Evolutionary conservation across 1,140 invertebrate genomes (phyloP), one percentile per base, ranked within the genome.

Genomic region (Aleiodes sp.): DNA sequence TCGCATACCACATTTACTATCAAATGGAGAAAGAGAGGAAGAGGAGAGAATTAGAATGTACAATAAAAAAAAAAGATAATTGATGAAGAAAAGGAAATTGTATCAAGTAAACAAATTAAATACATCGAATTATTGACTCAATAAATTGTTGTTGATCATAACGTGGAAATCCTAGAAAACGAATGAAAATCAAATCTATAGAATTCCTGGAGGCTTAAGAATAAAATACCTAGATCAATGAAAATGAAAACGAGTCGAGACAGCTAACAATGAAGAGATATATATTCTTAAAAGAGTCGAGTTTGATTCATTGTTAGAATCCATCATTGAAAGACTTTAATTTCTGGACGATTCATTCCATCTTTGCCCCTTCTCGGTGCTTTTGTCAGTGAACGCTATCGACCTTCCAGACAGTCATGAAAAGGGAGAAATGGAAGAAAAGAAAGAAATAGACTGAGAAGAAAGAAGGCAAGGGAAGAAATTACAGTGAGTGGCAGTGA

Each of bases 301-400:
- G 46, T 52, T 52, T 52, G 46, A 52, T 52, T 52, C 46, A 52
- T 52, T 16, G 46, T 52, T 52, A 21, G 26, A 52, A 52, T 52
- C 46, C 46, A 52, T 52, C 46, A 52, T 52, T 52, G 46, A 24
- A 21, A 24, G 46, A 7, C 46, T 52, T 52, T 52, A 52, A 52
- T 52, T 52, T 52, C 46, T 52, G 46, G 46, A 52, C 46, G 46
- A 52, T 52, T 46, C 41, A 46, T 46, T 52, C 46, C 46, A 24
- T 52, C 21, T n/a, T n/a, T n/a, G n/a, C n/a, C n/a, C n/a, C n/a
- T n/a, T 21, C 46, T 21, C 46, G n/a, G n/a, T 46, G 46, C 46
- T 52, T 52, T 52, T 52, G 46, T 52, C 46, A 52, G 46, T 8
- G 19, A 52, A 21, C 21, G 46, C 19, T 52, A 52, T 52, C 46